Percentiles rank a stretch among this genome's conserved stretches.
These are phyloP conservation scores for Stenoptilia bipunctidactyla DNA, from an alignment of 2,888 invertebrate genomes.

Conservation along the genomic window DNA sequence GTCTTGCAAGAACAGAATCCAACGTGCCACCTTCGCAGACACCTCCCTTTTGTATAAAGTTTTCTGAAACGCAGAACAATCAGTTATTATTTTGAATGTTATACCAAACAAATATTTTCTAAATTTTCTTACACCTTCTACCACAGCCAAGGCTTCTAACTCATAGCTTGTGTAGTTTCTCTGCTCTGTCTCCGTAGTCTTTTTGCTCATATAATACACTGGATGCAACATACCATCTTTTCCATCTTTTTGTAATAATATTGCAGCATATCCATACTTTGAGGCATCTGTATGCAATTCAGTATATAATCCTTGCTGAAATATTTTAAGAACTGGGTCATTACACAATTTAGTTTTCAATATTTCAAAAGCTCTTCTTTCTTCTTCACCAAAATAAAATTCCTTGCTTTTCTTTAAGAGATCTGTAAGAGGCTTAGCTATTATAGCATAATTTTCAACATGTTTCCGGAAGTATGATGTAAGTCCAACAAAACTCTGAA, in stretches of 20 bases:
- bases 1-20: slow-evolving; percentile 13
- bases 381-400: slow-evolving; percentile 8
- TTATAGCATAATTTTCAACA: slow-evolving; percentile 13
- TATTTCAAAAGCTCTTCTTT: slow-evolving; percentile 5
- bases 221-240: slow-evolving; percentile 12
- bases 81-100: not conserved
- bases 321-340: slow-evolving; percentile 13
- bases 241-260: slow-evolving; percentile 15
- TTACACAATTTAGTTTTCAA: slow-evolving; percentile 8
- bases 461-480: slow-evolving; percentile 17
- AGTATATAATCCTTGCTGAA: slow-evolving; percentile 8
- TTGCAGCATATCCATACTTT: slow-evolving; percentile 4
- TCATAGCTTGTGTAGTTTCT: slow-evolving; percentile 11
- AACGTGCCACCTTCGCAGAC: slow-evolving; percentile 15
- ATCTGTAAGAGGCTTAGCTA: slow-evolving; percentile 10
- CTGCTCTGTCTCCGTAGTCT: slow-evolving; percentile 9
- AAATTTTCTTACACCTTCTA: no score
- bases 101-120: slow-evolving; percentile 8
- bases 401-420: slow-evolving; percentile 7
- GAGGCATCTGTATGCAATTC: slow-evolving; percentile 19
- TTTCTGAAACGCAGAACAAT: slow-evolving; percentile 15
- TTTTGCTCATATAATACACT: slow-evolving; percentile 16
- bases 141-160: slow-evolving; percentile 10
- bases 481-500: slow-evolving; percentile 16
- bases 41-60: slow-evolving; percentile 21